Evolutionary conservation across 2,888 invertebrate genomes (phyloP).

Genomic region (Mamestra brassicae): DNA sequence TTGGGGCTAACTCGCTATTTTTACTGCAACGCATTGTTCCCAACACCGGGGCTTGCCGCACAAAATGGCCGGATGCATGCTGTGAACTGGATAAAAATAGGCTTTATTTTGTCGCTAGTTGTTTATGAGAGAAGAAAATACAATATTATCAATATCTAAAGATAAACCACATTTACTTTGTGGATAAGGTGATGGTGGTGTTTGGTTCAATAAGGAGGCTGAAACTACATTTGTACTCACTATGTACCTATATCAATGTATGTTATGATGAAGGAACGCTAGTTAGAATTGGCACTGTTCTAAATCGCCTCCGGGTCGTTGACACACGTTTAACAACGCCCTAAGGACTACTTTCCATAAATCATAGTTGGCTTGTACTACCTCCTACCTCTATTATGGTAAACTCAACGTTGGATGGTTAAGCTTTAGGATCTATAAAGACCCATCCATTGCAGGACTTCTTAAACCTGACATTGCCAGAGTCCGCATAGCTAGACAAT

Average conservation of each 20-base stretch:
- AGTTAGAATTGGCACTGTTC: constrained; percentile 33
- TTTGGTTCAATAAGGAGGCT: not conserved
- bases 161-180: not conserved
- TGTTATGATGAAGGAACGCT: not conserved
- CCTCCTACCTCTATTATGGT: not conserved
- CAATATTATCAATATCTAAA: not conserved
- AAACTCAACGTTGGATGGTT: not conserved
- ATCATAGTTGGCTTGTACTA: not conserved
- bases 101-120: constrained; percentile 31
- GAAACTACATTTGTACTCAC: not conserved
- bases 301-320: constrained; percentile 34
- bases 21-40: constrained; percentile 73
- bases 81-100: constrained; percentile 32
- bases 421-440: not conserved
- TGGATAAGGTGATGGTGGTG: not conserved
- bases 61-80: constrained; percentile 39
- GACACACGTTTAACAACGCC: constrained; percentile 20
- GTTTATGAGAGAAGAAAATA: not conserved
- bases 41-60: constrained; percentile 23
- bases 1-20: constrained; percentile 78
- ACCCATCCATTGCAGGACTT: not conserved
- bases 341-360: constrained; percentile 2
- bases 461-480: not conserved
- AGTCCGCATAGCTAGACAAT: not conserved
- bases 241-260: not conserved